These are phyloP conservation scores for Fabriciana adippe DNA, from an alignment of 2,888 invertebrate genomes.

Conservation along the genomic window DNA sequence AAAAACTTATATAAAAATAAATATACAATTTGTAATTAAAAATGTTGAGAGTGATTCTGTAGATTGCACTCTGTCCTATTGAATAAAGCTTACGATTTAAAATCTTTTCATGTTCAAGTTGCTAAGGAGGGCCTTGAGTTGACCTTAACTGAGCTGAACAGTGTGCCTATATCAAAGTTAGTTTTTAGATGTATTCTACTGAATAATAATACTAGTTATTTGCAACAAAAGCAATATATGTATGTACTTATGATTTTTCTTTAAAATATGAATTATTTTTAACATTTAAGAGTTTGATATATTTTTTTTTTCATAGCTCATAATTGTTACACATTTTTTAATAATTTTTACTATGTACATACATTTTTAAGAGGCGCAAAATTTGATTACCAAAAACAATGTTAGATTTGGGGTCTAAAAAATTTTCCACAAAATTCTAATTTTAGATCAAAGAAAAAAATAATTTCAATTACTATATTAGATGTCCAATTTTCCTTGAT, in stretches of 20 bases:
- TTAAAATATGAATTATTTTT: not conserved
- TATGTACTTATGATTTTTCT: not conserved
- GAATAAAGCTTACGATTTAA: constrained; percentile 17
- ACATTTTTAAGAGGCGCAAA: too few relatives aligned
- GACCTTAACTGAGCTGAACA: constrained; percentile 4
- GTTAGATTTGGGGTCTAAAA: too few relatives aligned
- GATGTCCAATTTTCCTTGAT: not conserved
- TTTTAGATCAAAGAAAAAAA: too few relatives aligned
- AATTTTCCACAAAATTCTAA: too few relatives aligned
- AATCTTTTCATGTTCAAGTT: constrained; percentile 21
- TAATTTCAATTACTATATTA: not conserved
- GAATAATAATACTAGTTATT: too few relatives aligned
- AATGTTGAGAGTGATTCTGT: not conserved
- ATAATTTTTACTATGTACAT: too few relatives aligned
- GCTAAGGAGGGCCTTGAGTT: constrained; percentile 5
- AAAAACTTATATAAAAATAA: not conserved
- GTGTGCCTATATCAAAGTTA: constrained; percentile 1
- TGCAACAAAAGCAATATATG: not conserved
- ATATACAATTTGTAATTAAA: not conserved
- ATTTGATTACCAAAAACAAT: too few relatives aligned
- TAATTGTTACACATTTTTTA: too few relatives aligned
- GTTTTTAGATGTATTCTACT: too few relatives aligned
- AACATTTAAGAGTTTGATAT: too few relatives aligned
- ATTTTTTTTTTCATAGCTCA: too few relatives aligned
- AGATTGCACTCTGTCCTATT: constrained; percentile 16